These are phyloP conservation scores for Drosophila repletoides DNA, from an alignment of 1,140 invertebrate genomes.

Conservation along the genomic window DNA sequence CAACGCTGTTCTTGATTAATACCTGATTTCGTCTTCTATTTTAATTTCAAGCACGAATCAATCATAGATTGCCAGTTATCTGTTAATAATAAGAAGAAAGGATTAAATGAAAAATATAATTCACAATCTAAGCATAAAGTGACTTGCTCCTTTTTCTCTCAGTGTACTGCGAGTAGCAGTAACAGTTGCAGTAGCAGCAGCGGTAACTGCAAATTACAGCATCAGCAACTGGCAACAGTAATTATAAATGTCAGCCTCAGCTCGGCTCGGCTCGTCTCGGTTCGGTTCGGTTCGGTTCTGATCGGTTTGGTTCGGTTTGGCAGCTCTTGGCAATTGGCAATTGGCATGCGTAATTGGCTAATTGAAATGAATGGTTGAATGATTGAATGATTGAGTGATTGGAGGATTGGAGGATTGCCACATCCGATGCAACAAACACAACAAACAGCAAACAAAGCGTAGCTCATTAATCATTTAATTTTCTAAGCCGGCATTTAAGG, in stretches of 20 bases:
- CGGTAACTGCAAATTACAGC: slow-evolving; percentile 58
- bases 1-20: too few species aligned
- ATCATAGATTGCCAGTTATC: too few species aligned
- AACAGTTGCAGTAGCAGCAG: not conserved
- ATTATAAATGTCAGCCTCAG: slow-evolving; percentile 60
- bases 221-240: slow-evolving; percentile 41
- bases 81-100: too few species aligned
- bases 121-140: too few species aligned
- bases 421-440: slow-evolving; percentile 28
- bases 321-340: slow-evolving; percentile 17
- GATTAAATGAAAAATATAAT: too few species aligned
- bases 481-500: slow-evolving; percentile 9
- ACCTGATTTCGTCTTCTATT: too few species aligned
- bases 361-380: slow-evolving; percentile 55
- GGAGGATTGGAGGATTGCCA: slow-evolving; percentile 25
- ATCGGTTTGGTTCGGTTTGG: too few species aligned
- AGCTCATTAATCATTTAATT: slow-evolving; percentile 37
- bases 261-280: not conserved
- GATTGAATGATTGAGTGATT: too few species aligned
- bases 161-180: too few species aligned
- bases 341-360: slow-evolving; percentile 72
- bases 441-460: slow-evolving; percentile 2
- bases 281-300: not conserved
- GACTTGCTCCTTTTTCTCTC: too few species aligned
- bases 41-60: too few species aligned